Base-by-base conservation (phyloP, 2,113 vertebrate genomes). In the Oryctolagus cuniculus region DNA sequence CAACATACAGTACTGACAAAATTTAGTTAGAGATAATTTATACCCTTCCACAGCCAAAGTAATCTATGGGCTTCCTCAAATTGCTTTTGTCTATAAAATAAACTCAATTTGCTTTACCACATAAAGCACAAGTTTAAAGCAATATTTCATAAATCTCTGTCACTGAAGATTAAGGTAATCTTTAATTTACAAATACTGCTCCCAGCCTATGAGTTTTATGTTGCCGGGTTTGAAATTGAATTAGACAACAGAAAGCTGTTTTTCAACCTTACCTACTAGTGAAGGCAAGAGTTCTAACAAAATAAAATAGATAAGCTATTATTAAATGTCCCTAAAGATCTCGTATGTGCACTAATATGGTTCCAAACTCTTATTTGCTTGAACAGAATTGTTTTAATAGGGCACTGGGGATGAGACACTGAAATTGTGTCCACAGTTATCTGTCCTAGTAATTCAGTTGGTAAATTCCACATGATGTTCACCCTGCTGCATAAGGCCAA, bases 51-150 rank as follows among this genome's bases (percentile, higher is more conserved):
- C 96, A 96, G 95, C 96, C 83, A 95, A 98, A 98, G 85, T 96
- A 98, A 98, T 98, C 96, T 98, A 96, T 96, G 94, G 61, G 82
- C 97, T 98, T 96, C 96, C 92, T 98, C 95, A 98, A 98, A 98
- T 97, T 98, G 95, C 95, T 97, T 98, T 98, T 98, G 98, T 98
- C 98, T 98, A 83, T 97, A 97, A 98, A 98, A 97, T 96, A 98
- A 98, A 98, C 96, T 98, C 97, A 95, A 97, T 97, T 98, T 97
- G 91, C 96, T 98, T 96, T 97, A 97, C 89, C 96, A 93, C 94
- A 97, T 96, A 93, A 98, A 98, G 80, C 90, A 98, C 83, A 97
- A 89, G 97, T 98, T 97, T 98, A 96, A 97, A 98, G 95, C 95
- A 98, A 83, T 98, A 96, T 98, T 98, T 98, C 95, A 98, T 98